Conservation (phyloP, 2,888 invertebrate genomes). For the Bimastos eiseni region DNA sequence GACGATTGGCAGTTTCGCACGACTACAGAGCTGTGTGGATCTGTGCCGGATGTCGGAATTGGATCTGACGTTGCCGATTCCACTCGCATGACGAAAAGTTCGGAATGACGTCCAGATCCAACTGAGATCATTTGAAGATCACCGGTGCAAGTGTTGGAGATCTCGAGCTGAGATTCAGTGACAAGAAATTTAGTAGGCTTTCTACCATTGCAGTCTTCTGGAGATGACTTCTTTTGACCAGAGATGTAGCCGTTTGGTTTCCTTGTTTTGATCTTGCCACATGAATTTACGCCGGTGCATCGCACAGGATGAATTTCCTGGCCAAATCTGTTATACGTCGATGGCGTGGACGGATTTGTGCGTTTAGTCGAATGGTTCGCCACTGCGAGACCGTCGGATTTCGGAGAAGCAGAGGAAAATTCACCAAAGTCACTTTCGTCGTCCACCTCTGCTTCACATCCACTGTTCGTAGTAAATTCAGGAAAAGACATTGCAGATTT, state of each 20-base stretch:
- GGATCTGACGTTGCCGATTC: neutral
- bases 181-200: neutral
- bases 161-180: neutral
- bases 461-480: neutral
- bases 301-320: neutral
- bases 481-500: neutral
- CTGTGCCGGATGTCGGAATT: neutral
- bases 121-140: neutral
- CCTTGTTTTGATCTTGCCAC: neutral
- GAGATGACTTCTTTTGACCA: neutral
- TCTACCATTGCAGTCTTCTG: neutral
- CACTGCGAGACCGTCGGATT: neutral
- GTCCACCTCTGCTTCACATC: neutral
- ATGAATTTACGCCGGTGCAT: neutral
- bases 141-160: neutral
- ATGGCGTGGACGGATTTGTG: neutral
- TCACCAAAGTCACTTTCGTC: constrained; percentile 26
- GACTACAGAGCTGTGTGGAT: neutral
- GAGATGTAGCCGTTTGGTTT: neutral
- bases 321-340: neutral
- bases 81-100: neutral
- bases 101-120: neutral
- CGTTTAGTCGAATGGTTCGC: neutral
- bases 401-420: constrained; percentile 8
- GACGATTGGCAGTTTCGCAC: neutral